Base-by-base conservation (phyloP, 92 coral and sea anemone species). In the Porites evermanni region DNA sequence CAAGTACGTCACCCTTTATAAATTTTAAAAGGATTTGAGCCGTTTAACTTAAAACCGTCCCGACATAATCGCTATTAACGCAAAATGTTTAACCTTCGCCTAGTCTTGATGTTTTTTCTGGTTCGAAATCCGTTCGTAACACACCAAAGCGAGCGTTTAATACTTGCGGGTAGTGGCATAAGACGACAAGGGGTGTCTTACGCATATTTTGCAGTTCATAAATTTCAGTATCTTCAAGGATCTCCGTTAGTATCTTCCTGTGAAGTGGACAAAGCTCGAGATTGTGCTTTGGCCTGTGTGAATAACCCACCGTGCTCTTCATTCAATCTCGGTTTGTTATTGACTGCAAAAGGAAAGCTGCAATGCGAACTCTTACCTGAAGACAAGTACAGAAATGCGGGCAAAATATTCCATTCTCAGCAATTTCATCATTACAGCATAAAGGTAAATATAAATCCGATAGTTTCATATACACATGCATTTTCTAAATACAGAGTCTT, bases 351-450 rank as follows among this genome's bases (percentile, higher is more conserved):
- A 6, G 19, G 50, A 64, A 78, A 44, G 72, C 2, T 78, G 9
- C 82, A 53, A 50, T 78, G 82, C 47, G 71, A 78, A 44, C 38
- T 78, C n/a, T 47, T 78, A 11, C 19, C 60, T 50, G 63, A 50
- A 78, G 82, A 78, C 23, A 78, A 44, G 82, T 78, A 44, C 12
- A 78, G 82, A 78, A 64, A 24, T 47, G 59, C 61, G 0, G 5
- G 1, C 59, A 64, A 63, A 18, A 26, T 64, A 50, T 8, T 52
- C 26, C 26, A n/a, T 16, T 78, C 82, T 1, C 82, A 78, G 9
- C 14, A 11, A 3, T 78, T 63, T 20, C 82, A 78, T 12, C 82
- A 78, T 18, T 78, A 78, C 82, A 78, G 82, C 47, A 78, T 78
- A 4, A 64, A 64, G 82, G 82, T 78, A 78, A 23, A 60, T 26